phyloP scores from a whole-genome alignment of 2,797 vertebrate genomes.

The Gila robusta region DNA sequence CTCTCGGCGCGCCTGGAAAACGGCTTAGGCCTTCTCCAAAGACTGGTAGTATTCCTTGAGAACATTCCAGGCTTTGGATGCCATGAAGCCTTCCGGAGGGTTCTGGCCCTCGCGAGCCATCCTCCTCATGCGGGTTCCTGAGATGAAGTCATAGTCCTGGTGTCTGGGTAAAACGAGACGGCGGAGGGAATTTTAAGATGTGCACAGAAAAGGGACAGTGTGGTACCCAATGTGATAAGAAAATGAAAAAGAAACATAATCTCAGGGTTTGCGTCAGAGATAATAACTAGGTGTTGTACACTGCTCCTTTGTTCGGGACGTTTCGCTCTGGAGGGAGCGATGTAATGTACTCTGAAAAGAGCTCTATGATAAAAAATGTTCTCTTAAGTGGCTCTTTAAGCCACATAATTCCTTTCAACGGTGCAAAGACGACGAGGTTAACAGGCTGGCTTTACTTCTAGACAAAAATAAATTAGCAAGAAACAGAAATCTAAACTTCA shows the following conservation, averaged over 20 bases:
- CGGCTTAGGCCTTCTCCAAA: slow-evolving; percentile 88
- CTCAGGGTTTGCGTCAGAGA: slow-evolving; percentile 28
- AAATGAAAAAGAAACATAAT: slow-evolving; percentile 37
- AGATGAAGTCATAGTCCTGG: slow-evolving; percentile 98
- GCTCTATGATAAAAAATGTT: slow-evolving; percentile 41
- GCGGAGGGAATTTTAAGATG: slow-evolving; percentile 32
- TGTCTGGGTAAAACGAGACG: slow-evolving; percentile 79
- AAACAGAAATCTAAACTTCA: slow-evolving; percentile 48
- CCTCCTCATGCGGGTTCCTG: slow-evolving; percentile 96
- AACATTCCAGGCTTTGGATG: slow-evolving; percentile 92
- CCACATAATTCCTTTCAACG: not conserved
- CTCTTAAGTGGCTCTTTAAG: slow-evolving; percentile 8
- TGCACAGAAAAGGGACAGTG: slow-evolving; percentile 7
- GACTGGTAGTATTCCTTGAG: slow-evolving; percentile 95
- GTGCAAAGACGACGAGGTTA: not conserved
- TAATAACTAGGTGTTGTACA: slow-evolving; percentile 45
- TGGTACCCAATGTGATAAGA: slow-evolving; percentile 41
- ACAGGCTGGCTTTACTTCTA: slow-evolving; percentile 18
- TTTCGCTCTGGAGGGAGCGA: slow-evolving; percentile 1
- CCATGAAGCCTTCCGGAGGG: slow-evolving; percentile 98
- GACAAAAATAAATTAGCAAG: slow-evolving; percentile 20
- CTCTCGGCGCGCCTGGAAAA: slow-evolving; percentile 60
- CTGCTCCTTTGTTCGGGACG: slow-evolving; percentile 29
- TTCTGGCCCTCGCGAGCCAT: slow-evolving; percentile 94
- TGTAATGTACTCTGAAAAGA: slow-evolving; percentile 24